phyloP scores from a whole-genome alignment of 1,140 invertebrate genomes.

The Diprion similis region DNA sequence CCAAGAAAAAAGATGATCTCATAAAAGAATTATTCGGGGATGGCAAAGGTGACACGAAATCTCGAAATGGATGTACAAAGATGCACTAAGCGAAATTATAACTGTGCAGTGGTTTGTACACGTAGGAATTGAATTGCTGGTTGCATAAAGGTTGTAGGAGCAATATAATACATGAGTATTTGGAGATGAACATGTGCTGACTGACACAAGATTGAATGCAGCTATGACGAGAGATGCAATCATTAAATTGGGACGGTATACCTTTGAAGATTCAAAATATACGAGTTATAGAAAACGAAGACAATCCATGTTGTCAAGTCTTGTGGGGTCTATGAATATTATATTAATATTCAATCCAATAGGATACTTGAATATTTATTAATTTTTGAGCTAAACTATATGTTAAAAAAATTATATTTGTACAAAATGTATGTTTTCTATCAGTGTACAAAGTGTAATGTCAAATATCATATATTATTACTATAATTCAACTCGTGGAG shows the following conservation, averaged over 20 bases:
- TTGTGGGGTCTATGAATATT: background rate
- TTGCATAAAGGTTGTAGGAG: background rate
- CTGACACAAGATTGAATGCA: too few species aligned
- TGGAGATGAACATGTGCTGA: background rate
- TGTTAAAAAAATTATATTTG: background rate
- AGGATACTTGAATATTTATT: background rate
- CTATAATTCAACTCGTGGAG: background rate
- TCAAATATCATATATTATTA: background rate
- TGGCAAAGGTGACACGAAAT: slow-evolving; percentile 29
- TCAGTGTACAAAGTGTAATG: slow-evolving; percentile 7
- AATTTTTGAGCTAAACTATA: background rate
- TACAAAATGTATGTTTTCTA: slow-evolving; percentile 3
- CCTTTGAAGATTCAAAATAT: slow-evolving; percentile 2
- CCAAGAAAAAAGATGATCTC: slow-evolving; percentile 47
- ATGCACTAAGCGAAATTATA: slow-evolving; percentile 25
- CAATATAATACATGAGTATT: slow-evolving; percentile 1
- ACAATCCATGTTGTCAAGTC: background rate
- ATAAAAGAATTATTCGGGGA: slow-evolving; percentile 55
- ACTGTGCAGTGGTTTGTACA: background rate
- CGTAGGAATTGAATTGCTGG: background rate
- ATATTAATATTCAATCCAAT: slow-evolving; percentile 5
- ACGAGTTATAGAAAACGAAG: background rate
- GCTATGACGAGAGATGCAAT: too few species aligned
- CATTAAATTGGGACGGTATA: background rate
- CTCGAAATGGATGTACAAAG: slow-evolving; percentile 32